Evolutionary conservation across 2,113 vertebrate genomes (phyloP).

Genomic region (Seriola dumerili): DNA sequence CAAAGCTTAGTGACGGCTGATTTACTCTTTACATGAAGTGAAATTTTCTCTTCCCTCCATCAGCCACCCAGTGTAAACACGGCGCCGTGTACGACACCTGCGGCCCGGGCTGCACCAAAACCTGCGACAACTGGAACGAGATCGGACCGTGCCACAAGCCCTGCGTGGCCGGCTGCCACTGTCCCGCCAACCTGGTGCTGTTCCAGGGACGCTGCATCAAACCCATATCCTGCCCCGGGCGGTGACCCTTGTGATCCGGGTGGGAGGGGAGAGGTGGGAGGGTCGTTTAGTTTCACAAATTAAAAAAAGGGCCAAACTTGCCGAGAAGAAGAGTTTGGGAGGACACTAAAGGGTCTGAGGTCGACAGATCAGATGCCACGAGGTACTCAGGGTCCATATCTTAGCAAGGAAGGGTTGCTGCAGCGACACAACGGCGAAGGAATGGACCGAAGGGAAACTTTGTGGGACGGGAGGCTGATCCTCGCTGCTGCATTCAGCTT

Average conservation of each 20-base stretch:
- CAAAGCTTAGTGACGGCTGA: too few species aligned
- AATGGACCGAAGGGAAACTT: conserved; percentile 23
- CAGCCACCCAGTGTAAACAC: conserved; percentile 94
- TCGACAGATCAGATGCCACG: conserved; percentile 35
- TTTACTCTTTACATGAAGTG: too few species aligned
- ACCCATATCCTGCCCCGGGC: conserved; percentile 94
- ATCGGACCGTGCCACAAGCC: conserved; percentile 93
- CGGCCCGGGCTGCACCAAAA: conserved; percentile 95
- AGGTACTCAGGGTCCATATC: conserved; percentile 54
- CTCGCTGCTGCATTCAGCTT: neutral
- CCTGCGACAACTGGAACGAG: conserved; percentile 98
- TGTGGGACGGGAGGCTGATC: neutral
- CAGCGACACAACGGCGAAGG: neutral
- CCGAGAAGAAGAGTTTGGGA: conserved; percentile 10
- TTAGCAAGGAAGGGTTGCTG: neutral
- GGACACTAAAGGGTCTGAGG: conserved; percentile 20
- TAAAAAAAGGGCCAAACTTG: conserved; percentile 33
- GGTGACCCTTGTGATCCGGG: conserved; percentile 86
- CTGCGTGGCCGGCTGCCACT: conserved; percentile 96
- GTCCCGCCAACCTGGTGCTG: conserved; percentile 93
- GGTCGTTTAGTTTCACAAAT: conserved; percentile 48
- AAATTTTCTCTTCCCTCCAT: neutral
- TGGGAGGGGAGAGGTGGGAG: conserved; percentile 55
- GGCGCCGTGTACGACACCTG: conserved; percentile 97
- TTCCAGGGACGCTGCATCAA: conserved; percentile 95